phyloP scores from a whole-genome alignment of 37 sponge, comb jelly and placozoan species.

The Halisarca cf. caerulea region DNA sequence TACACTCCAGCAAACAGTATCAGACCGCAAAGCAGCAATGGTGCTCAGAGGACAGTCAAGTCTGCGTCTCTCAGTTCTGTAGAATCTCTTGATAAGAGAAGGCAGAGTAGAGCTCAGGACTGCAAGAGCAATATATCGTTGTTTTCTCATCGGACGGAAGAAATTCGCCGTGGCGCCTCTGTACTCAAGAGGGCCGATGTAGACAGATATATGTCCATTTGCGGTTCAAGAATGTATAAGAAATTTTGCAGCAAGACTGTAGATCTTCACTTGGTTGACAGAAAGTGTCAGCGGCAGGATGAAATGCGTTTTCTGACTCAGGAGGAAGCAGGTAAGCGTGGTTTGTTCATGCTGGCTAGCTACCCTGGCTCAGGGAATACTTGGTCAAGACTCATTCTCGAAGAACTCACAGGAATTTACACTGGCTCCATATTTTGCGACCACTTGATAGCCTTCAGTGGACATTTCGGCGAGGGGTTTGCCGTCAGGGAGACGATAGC shows the following conservation, averaged over 20 bases:
- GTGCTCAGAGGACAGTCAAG: too few species aligned
- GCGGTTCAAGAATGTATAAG: background rate
- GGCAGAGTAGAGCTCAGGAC: too few species aligned
- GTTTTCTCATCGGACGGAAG: too few species aligned
- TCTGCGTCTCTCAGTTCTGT: too few species aligned
- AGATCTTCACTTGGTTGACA: background rate
- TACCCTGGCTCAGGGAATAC: constrained; percentile 24
- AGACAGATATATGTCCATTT: background rate
- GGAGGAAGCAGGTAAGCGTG: background rate
- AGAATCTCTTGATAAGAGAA: too few species aligned
- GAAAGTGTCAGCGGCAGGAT: background rate
- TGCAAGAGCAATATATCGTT: too few species aligned
- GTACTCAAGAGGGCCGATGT: too few species aligned
- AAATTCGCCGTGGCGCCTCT: too few species aligned
- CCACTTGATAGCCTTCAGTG: background rate
- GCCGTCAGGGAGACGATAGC: background rate
- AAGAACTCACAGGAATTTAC: constrained; percentile 12
- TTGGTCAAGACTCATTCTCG: constrained; percentile 15
- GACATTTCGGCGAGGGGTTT: constrained; percentile 9
- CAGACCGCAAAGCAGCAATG: too few species aligned
- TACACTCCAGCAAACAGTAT: too few species aligned
- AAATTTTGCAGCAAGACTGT: background rate
- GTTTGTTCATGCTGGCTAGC: background rate
- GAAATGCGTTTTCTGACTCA: background rate
- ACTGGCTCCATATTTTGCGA: constrained; percentile 4